Base-by-base conservation (phyloP, 2,797 vertebrate species). In the Tiaroga cobitis region DNA sequence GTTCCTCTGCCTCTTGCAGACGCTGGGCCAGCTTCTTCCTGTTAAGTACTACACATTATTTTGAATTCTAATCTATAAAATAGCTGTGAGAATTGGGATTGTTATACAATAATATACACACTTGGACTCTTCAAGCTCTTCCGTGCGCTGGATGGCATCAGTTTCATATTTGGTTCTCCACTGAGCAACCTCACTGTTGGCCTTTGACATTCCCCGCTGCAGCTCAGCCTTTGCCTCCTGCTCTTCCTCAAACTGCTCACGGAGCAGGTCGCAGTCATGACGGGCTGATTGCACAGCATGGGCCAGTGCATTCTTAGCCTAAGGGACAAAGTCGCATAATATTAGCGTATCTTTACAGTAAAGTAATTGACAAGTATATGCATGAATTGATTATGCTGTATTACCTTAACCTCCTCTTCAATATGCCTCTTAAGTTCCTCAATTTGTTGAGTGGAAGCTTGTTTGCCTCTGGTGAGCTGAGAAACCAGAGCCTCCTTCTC, bases 261-360 rank as follows among this genome's bases (percentile, higher is more conserved):
- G 93, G 82, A 97, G 92, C 83, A 97, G 94, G 82, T 97, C 96
- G 37, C 96, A 96, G 91, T 96, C 96, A 4, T 96, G 96, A 77
- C 95, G 94, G 63, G 96, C 93, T 0, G 96, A 96, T 88, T 97
- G 96, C 37, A 96, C 86, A 0, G 92, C 96, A 2, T 97, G 96
- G 8, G 96, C 96, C 92, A 97, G 93, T 37, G 96, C 96, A 0
- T 96, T 97, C 92, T 97, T 97, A 2, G 96, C 96, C 96, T 97
- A 19, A 9, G 8, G 46, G 2, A 49, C 5, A 54, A 49, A 49
- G 46, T 32, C 0, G 68, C 61, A 73, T 39, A 4, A 32, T 67
- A n/a, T 37, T 59, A 59, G 56, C 56, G 6, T 26, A 4, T 61
- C n/a, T 61, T 11, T 26, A 26, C 9, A 59, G 24, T 26, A 4